phyloP scores from a whole-genome alignment of 1,140 invertebrate genomes.

The Hyphantria cunea region DNA sequence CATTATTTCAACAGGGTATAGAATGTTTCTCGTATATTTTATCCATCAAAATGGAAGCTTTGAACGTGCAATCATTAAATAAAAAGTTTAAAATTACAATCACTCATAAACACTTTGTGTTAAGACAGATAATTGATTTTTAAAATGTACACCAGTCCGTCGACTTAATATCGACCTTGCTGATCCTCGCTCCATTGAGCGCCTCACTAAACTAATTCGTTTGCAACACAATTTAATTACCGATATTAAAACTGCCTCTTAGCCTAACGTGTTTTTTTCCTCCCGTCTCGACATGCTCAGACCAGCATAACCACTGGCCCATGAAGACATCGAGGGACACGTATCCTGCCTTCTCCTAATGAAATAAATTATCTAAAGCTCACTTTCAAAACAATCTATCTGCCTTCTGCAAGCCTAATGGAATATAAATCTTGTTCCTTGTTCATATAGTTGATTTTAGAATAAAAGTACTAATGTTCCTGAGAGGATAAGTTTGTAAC shows the following conservation, averaged over 20 bases:
- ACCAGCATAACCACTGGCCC: slow-evolving; percentile 54
- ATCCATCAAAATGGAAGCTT: no score
- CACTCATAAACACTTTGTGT: no score
- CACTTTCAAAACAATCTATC: slow-evolving; percentile 36
- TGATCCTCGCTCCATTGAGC: no score
- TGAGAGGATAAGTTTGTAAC: slow-evolving; percentile 42
- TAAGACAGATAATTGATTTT: no score
- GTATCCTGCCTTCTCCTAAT: slow-evolving; percentile 74
- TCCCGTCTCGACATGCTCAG: slow-evolving; percentile 54
- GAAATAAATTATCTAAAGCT: slow-evolving; percentile 62
- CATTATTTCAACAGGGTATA: no score
- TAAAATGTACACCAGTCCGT: no score
- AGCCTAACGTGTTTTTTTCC: slow-evolving; percentile 56
- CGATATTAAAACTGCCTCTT: slow-evolving; percentile 8
- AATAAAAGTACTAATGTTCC: slow-evolving; percentile 1
- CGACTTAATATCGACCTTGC: no score
- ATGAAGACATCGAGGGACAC: slow-evolving; percentile 71
- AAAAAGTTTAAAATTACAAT: no score
- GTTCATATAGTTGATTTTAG: slow-evolving; percentile 21
- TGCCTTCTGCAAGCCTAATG: not conserved
- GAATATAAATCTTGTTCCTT: slow-evolving; percentile 11
- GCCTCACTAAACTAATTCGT: no score
- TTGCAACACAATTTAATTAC: no score
- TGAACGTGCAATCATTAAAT: no score
- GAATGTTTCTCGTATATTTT: no score